phyloP scores from a whole-genome alignment of 2,113 vertebrate genomes.

The Pristiophorus japonicus region DNA sequence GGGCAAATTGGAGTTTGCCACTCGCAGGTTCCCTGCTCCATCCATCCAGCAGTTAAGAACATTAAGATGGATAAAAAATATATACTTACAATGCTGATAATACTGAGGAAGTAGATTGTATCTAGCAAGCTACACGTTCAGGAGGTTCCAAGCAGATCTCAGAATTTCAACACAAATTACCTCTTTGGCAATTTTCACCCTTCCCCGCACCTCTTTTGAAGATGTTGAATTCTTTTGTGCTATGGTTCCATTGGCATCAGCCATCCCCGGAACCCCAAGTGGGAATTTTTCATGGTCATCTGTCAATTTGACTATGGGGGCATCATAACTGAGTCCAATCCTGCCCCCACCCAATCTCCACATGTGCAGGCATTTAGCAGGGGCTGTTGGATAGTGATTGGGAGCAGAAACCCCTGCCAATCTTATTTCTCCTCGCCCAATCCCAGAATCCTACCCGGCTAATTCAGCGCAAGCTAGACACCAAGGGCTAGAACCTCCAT shows the following conservation, averaged over 20 bases:
- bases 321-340: neutral
- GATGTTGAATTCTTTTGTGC: no score
- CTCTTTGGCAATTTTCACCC: neutral
- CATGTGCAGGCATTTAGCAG: neutral
- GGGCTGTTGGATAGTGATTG: no score
- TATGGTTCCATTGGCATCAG: neutral
- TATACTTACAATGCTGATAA: neutral
- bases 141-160: neutral
- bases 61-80: neutral
- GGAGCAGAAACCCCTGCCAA: neutral
- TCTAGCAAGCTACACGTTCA: neutral
- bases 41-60: neutral
- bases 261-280: neutral
- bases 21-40: neutral
- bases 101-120: neutral
- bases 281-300: neutral
- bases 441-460: neutral
- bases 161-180: neutral
- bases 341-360: neutral
- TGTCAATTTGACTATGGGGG: neutral
- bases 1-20: neutral
- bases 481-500: no score
- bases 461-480: neutral
- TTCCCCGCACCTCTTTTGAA: no score
- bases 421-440: neutral